These are phyloP conservation scores for Stictocephala bisonia DNA, from an alignment of 2,888 invertebrate species.

Conservation along the genomic window DNA sequence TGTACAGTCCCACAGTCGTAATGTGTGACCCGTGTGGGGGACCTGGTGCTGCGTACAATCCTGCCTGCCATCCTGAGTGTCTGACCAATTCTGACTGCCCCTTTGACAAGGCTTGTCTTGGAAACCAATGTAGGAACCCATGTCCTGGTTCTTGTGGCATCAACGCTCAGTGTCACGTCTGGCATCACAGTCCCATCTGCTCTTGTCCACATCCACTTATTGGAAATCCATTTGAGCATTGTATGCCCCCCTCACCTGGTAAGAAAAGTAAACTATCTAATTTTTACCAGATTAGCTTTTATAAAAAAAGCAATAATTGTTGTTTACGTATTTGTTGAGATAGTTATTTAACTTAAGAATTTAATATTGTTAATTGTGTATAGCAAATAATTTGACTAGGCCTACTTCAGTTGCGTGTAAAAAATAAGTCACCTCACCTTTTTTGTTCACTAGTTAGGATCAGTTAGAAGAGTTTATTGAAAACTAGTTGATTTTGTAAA, in stretches of 20 bases:
- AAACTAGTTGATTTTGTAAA: no score
- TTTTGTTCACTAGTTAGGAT: no score
- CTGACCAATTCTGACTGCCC: slow-evolving; percentile 83
- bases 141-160: slow-evolving; percentile 84
- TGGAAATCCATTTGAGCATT: slow-evolving; percentile 84
- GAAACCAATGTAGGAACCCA: slow-evolving; percentile 80
- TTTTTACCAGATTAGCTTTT: no score
- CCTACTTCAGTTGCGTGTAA: no score
- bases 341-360: no score
- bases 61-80: slow-evolving; percentile 85
- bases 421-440: no score
- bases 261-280: slow-evolving; percentile 56
- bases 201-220: slow-evolving; percentile 74
- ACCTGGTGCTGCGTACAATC: slow-evolving; percentile 74
- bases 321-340: no score
- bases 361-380: no score
- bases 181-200: slow-evolving; percentile 79
- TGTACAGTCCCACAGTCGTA: slow-evolving; percentile 79
- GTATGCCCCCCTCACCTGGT: slow-evolving; percentile 70
- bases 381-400: no score
- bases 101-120: slow-evolving; percentile 80
- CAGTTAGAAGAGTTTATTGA: no score
- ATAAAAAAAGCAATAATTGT: no score
- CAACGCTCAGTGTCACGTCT: slow-evolving; percentile 77
- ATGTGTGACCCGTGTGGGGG: slow-evolving; percentile 83